Evolutionary conservation across 2,797 vertebrate genomes (phyloP).

Genomic region (Streptopelia turtur): DNA sequence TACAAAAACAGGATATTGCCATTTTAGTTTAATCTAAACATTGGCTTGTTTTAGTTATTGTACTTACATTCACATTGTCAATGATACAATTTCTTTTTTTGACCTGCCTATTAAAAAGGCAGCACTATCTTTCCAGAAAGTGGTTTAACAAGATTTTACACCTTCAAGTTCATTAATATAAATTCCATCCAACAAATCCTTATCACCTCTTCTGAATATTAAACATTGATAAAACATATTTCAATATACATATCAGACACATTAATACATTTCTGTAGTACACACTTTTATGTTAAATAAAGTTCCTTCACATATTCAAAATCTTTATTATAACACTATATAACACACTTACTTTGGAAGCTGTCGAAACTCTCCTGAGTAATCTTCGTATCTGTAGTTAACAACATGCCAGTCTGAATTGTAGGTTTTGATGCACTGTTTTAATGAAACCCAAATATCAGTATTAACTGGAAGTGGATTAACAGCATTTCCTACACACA

Average conservation of each 20-base stretch:
- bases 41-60: not conserved
- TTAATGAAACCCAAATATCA: conserved; percentile 3
- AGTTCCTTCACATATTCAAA: not conserved
- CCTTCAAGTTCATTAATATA: not conserved
- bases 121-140: not conserved
- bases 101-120: not conserved
- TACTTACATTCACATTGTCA: not conserved
- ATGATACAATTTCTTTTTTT: not conserved
- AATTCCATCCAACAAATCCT: not conserved
- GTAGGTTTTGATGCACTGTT: conserved; percentile 97
- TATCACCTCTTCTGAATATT: not conserved
- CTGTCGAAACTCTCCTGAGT: conserved; percentile 96
- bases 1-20: not conserved
- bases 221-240: not conserved
- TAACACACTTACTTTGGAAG: conserved; percentile 89
- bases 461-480: not conserved
- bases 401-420: conserved; percentile 97
- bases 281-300: not conserved
- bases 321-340: not conserved
- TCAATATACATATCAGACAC: not conserved
- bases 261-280: not conserved
- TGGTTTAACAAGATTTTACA: not conserved
- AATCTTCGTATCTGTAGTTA: conserved; percentile 95
- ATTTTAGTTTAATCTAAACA: conserved; percentile 14
- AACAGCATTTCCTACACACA: not conserved